Evolutionary conservation across 2,888 invertebrate species (phyloP).

Genomic region (Eupithecia inturbata): DNA sequence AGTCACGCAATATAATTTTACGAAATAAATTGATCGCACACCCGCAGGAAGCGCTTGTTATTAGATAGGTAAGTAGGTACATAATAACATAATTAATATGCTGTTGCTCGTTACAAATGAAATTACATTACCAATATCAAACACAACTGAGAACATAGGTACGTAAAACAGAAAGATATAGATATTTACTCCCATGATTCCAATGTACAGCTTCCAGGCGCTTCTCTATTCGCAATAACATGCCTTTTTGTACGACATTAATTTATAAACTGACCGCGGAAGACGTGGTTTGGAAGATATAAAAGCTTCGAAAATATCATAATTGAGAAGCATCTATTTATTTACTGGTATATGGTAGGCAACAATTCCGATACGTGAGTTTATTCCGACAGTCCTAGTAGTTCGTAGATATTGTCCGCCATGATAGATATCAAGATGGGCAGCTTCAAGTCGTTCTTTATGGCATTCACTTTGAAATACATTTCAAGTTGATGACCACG

Average conservation of each 20-base stretch:
- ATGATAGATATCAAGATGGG: too few species aligned
- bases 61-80: background rate
- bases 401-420: too few species aligned
- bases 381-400: too few species aligned
- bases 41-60: too few species aligned
- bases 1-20: too few species aligned
- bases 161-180: conserved; percentile 49
- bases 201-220: conserved; percentile 61
- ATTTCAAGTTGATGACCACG: too few species aligned
- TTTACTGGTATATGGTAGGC: too few species aligned
- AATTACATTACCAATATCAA: background rate
- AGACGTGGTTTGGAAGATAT: background rate
- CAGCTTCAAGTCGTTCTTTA: too few species aligned
- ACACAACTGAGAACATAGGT: conserved; percentile 38
- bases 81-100: background rate
- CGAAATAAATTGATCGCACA: too few species aligned
- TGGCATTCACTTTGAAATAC: too few species aligned
- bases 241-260: conserved; percentile 41
- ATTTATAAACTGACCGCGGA: conserved; percentile 39
- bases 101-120: background rate
- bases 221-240: conserved; percentile 52
- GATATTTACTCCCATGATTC: conserved; percentile 56
- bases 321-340: too few species aligned
- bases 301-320: background rate
- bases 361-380: too few species aligned